Evolutionary conservation across 1,140 invertebrate species (phyloP).

Genomic region (Argopecten irradians): DNA sequence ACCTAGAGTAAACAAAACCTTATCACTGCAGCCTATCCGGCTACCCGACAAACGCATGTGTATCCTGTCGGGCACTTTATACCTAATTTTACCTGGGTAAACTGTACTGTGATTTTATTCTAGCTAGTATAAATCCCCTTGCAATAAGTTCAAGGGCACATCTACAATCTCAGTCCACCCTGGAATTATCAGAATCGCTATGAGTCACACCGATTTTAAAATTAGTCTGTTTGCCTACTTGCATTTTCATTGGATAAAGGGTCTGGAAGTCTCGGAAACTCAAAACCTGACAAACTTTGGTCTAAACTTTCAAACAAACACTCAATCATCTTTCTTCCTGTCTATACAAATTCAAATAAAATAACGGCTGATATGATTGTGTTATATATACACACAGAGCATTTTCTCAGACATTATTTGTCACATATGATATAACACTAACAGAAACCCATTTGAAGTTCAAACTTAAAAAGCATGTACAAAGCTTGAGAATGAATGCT

Average conservation of each 20-base stretch:
- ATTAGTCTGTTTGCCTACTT: conserved; percentile 15
- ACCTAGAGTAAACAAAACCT: not conserved
- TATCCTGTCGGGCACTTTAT: not conserved
- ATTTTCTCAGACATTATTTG: not conserved
- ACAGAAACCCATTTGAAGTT: not conserved
- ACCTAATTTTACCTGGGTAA: conserved; percentile 12
- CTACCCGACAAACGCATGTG: conserved; percentile 6
- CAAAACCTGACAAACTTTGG: conserved; percentile 10
- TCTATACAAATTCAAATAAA: conserved; percentile 14
- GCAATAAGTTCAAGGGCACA: not conserved
- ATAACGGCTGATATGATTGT: not conserved
- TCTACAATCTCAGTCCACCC: not conserved
- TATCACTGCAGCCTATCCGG: not conserved
- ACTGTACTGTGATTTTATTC: conserved; percentile 13
- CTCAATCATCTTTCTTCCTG: not conserved
- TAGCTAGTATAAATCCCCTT: conserved; percentile 2
- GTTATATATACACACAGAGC: not conserved
- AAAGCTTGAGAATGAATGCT: not conserved
- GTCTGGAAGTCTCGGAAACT: not conserved
- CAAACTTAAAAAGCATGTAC: not conserved
- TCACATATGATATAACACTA: not conserved
- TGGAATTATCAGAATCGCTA: not conserved
- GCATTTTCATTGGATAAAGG: conserved; percentile 17
- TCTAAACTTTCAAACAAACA: conserved; percentile 22
- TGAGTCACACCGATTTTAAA: conserved; percentile 3